phyloP scores from a whole-genome alignment of 1,140 invertebrate genomes.

The Hyposmocoma kahamanoa region DNA sequence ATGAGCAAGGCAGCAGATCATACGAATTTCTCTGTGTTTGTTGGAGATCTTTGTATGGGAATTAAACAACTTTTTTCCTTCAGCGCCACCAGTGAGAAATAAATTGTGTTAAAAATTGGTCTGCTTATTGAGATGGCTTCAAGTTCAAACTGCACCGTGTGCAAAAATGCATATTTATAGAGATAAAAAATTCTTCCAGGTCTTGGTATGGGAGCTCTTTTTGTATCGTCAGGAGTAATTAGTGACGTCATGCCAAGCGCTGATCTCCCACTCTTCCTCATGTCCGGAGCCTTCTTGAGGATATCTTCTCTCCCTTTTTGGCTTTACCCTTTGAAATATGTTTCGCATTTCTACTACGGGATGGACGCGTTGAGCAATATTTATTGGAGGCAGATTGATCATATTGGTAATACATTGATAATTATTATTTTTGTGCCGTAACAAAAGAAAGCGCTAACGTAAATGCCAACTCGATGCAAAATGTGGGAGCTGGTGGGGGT shows the following conservation, averaged over 20 bases:
- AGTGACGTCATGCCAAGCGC: slow-evolving; percentile 51
- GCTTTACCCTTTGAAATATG: slow-evolving; percentile 73
- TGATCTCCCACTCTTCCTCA: slow-evolving; percentile 50
- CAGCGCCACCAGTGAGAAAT: too few species aligned
- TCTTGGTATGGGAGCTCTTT: slow-evolving; percentile 53
- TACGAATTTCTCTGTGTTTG: too few species aligned
- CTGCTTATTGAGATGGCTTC: too few species aligned
- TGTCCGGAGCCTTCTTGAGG: slow-evolving; percentile 57
- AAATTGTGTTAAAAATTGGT: too few species aligned
- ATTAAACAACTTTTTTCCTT: too few species aligned
- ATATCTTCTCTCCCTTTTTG: slow-evolving; percentile 57
- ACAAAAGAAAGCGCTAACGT: too few species aligned
- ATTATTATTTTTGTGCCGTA: too few species aligned
- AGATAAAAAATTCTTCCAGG: slow-evolving; percentile 35
- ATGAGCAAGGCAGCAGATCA: too few species aligned
- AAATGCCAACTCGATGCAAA: too few species aligned
- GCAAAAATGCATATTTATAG: background rate
- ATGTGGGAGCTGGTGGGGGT: too few species aligned
- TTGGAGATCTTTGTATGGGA: too few species aligned
- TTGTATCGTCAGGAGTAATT: slow-evolving; percentile 44
- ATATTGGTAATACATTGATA: slow-evolving; percentile 76
- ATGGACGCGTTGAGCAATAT: slow-evolving; percentile 76
- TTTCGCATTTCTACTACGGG: slow-evolving; percentile 77
- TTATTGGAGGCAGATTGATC: slow-evolving; percentile 74
- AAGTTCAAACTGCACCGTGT: too few species aligned